These are phyloP conservation scores for Brachyrhaphis roseni DNA, from an alignment of 2,797 vertebrate species.

Conservation along the genomic window DNA sequence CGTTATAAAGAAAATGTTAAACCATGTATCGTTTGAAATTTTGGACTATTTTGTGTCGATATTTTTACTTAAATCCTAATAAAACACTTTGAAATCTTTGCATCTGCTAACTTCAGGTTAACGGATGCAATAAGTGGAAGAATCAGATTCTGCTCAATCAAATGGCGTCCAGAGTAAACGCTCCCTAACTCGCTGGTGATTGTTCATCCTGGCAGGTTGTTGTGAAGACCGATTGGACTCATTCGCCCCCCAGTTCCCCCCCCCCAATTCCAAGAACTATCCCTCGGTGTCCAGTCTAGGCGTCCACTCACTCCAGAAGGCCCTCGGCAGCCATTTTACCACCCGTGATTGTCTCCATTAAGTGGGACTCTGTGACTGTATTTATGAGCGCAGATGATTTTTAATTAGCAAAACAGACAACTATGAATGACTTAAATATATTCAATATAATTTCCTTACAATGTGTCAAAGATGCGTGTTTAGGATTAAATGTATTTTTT, in stretches of 20 bases:
- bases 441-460: conserved; percentile 43
- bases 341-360: conserved; percentile 31
- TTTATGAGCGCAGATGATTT: conserved; percentile 51
- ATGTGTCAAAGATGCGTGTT: conserved; percentile 57
- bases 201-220: conserved; percentile 39
- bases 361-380: conserved; percentile 50
- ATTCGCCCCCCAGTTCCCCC: conserved; percentile 19
- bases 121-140: not conserved
- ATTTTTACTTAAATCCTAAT: not conserved
- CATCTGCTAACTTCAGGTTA: not conserved
- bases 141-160: not conserved
- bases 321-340: conserved; percentile 22
- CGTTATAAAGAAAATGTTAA: too few species aligned
- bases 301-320: conserved; percentile 24
- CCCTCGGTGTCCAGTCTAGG: conserved; percentile 16
- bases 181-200: not conserved
- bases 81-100: not conserved
- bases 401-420: conserved; percentile 18
- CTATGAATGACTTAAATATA: conserved; percentile 30
- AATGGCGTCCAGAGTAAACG: not conserved
- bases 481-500: conserved; percentile 58
- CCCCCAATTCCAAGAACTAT: too few species aligned
- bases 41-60: not conserved
- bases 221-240: conserved; percentile 26
- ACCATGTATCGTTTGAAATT: not conserved